phyloP scores from a whole-genome alignment of 2,797 vertebrate genomes.

The Apogon hyalosoma region DNA sequence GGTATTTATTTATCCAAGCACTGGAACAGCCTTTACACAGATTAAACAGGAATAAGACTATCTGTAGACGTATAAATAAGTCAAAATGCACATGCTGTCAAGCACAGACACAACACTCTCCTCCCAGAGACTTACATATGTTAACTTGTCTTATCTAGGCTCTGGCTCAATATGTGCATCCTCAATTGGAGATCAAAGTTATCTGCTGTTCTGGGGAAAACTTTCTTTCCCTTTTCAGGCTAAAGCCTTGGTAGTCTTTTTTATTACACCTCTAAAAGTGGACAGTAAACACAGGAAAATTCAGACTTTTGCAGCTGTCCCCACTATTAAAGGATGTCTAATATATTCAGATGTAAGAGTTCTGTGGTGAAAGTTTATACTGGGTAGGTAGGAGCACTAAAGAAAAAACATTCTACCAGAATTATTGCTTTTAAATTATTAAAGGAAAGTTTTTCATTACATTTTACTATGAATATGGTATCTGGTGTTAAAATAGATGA shows the following conservation, averaged over 20 bases:
- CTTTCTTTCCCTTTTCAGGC: conserved; percentile 16
- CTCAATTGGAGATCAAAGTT: conserved; percentile 30
- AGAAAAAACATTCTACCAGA: conserved; percentile 22
- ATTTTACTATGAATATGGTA: conserved; percentile 33
- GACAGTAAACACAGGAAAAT: background rate
- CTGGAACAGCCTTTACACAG: background rate
- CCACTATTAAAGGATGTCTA: background rate
- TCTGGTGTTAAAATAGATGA: conserved; percentile 29
- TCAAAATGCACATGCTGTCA: conserved; percentile 26
- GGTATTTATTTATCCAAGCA: background rate
- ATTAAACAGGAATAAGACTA: conserved; percentile 7
- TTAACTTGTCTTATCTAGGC: conserved; percentile 28
- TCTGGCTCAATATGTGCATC: conserved; percentile 29
- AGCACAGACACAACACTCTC: conserved; percentile 22
- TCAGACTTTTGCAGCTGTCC: no score
- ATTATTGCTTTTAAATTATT: conserved; percentile 34
- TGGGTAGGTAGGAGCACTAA: conserved; percentile 1
- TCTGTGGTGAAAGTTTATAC: conserved; percentile 23
- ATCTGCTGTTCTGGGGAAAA: conserved; percentile 19
- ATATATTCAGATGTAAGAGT: conserved; percentile 5
- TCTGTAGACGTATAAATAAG: conserved; percentile 6
- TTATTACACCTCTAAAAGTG: background rate
- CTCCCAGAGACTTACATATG: conserved; percentile 24
- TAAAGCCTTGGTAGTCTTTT: background rate
- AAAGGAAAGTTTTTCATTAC: conserved; percentile 21